Evolutionary conservation across 2,888 invertebrate genomes (phyloP).

Genomic region (Metopia argyrocephala): DNA sequence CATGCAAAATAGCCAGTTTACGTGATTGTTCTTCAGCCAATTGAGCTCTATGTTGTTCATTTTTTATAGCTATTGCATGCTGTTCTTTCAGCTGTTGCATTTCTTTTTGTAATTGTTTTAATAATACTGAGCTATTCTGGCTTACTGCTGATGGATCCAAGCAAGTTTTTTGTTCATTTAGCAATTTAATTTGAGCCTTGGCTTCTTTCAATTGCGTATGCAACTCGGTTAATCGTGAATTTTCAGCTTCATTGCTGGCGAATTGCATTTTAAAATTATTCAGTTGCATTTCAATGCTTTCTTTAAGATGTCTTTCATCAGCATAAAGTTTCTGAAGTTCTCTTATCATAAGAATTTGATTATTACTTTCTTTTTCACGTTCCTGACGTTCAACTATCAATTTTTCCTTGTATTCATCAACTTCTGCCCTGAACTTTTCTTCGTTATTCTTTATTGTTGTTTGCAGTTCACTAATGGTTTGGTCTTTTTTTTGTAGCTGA

Average conservation of each 20-base stretch:
- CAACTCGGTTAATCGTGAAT: slow-evolving; percentile 79
- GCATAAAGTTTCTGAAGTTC: slow-evolving; percentile 88
- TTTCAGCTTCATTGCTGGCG: slow-evolving; percentile 75
- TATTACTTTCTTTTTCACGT: slow-evolving; percentile 88
- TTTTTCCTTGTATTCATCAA: slow-evolving; percentile 85
- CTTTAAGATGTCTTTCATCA: slow-evolving; percentile 86
- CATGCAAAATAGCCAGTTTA: slow-evolving; percentile 84
- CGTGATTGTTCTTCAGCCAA: slow-evolving; percentile 86
- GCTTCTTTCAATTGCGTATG: slow-evolving; percentile 83
- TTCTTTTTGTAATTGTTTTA: slow-evolving; percentile 86
- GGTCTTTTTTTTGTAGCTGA: slow-evolving; percentile 80
- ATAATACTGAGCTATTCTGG: slow-evolving; percentile 79
- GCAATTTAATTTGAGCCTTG: slow-evolving; percentile 82
- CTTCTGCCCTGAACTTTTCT: slow-evolving; percentile 81
- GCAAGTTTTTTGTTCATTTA: slow-evolving; percentile 77
- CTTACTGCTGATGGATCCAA: slow-evolving; percentile 24
- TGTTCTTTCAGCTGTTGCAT: slow-evolving; percentile 85
- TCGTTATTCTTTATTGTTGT: slow-evolving; percentile 82
- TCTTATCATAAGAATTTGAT: slow-evolving; percentile 88
- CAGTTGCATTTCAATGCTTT: slow-evolving; percentile 84
- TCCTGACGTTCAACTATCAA: slow-evolving; percentile 88
- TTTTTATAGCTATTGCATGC: slow-evolving; percentile 84
- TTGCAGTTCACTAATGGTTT: slow-evolving; percentile 81
- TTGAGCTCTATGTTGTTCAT: slow-evolving; percentile 86
- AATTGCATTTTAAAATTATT: slow-evolving; percentile 80